Evolutionary conservation across 2,888 invertebrate genomes (phyloP), one percentile per base, ranked within the genome.

Genomic region (Biston betularia): DNA sequence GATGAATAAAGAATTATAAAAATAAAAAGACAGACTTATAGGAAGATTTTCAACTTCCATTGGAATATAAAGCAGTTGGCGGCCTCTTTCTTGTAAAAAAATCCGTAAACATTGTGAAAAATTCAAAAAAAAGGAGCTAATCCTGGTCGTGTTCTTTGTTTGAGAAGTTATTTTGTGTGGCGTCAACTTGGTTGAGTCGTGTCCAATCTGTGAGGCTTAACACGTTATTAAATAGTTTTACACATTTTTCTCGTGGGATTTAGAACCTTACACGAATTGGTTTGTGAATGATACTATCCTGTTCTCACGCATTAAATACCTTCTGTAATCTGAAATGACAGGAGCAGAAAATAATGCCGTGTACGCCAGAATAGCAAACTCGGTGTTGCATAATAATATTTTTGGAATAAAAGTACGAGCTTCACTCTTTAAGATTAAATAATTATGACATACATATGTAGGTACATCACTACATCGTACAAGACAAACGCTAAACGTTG

Each of bases 401-500:
- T 35, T 40, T 42, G 12, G 24, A 54, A 33, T 33, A 3, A 33
- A 52, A 59, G 64, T 62, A 74, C 75, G 70, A 78, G 75, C 77
- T 75, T 76, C 78, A 76, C 75, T 55, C 69, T 46, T 68, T 54
- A 65, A 65, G 40, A 52, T 68, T 60, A 48, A 40, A 46, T 56
- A 56, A 38, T 42, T 46, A 45, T 48, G 6, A 53, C 10, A 49
- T 42, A 50, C 40, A 38, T 52, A 53, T 14, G 46, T 38, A 35
- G 1, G 3, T 57, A 42, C 11, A 15, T 53, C 40, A 33, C 38
- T 35, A 56, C 35, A 63, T 35, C 35, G 12, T 50, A 60, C 12
- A 60, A 42, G 44, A 59, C 15, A 54, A 49, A 55, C 38, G 35
- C 44, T 50, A 44, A 56, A 56, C 14, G 45, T 33, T 55, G 35